Base-by-base conservation (phyloP, 1,140 invertebrate species). In the Trachelipus rathkii region DNA sequence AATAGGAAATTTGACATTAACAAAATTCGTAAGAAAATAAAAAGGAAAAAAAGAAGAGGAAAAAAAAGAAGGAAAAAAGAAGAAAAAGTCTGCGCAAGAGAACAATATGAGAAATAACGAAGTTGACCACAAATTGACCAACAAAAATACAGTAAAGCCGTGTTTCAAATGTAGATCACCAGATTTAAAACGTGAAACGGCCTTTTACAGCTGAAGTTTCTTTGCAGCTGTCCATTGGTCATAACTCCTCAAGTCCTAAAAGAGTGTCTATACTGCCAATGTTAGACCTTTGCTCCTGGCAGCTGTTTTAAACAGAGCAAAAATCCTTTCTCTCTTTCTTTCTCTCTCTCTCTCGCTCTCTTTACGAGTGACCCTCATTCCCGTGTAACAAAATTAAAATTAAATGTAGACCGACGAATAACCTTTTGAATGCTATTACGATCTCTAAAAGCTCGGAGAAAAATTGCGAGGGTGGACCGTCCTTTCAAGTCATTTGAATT, bases 81-180 rank as follows among this genome's bases (percentile, higher is more conserved):
- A 60, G 19, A 60, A 60, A 60, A 60, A 60, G 11, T 2, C 50
- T 15, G 11, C 11, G 19, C 11, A 60, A 60, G 8, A 60, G 50
- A 13, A 60, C 11, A 13, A 60, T 15, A 15, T 2, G 19, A 60
- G 19, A 60, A 60, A 15, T 15, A 60, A 13, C 50, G 50, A 60
- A 60, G 11, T 13, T 60, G 19, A 60, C 50, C 50, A 8, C 50
- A 60, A 60, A 60, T 60, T 19, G 50, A 60, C 50, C 50, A 60
- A 60, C 50, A 60, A 60, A 60, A 60, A 60, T 60, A 60, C 33
- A 60, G 50, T 15, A 60, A 60, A 60, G 50, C 50, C 50, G 50
- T 60, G 50, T 60, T 60, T 8, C 11, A 60, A 60, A 60, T 60
- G 50, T 60, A 60, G 50, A 60, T 60, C 50, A 60, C 50, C 50